Evolutionary conservation across 2,113 vertebrate genomes (phyloP).

Genomic region (Nesospiza acunhae): DNA sequence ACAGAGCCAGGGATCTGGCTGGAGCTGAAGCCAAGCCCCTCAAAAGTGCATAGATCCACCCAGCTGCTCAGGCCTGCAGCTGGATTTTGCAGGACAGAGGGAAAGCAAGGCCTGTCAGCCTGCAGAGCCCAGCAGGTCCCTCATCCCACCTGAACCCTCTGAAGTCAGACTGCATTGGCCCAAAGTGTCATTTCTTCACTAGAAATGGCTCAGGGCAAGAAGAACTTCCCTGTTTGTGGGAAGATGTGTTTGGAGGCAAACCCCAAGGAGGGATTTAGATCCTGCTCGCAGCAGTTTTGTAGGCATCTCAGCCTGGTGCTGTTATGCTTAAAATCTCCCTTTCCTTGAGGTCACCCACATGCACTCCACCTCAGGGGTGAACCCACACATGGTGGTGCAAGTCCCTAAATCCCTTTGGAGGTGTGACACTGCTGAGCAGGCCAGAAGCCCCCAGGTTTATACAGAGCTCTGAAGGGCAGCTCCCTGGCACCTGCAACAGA

Average conservation of each 20-base stretch:
- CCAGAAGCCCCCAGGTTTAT: background rate
- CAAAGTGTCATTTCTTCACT: accelerated
- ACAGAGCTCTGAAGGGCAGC: background rate
- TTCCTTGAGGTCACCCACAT: background rate
- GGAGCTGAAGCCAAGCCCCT: background rate
- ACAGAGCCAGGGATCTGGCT: background rate
- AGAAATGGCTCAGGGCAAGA: background rate
- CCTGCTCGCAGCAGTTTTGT: background rate
- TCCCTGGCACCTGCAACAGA: background rate
- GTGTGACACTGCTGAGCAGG: background rate
- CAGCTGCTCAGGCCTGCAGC: background rate
- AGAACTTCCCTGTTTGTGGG: background rate
- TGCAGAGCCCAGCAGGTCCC: background rate
- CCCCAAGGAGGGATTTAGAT: background rate
- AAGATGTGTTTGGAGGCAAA: background rate
- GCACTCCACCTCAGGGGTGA: background rate
- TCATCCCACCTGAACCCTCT: background rate
- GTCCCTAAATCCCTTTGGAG: background rate
- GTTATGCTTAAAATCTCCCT: background rate
- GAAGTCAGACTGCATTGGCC: accelerated
- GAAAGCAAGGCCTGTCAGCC: background rate
- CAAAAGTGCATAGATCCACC: background rate
- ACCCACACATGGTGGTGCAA: accelerated
- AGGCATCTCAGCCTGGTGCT: background rate
- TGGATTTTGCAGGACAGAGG: background rate